Evolutionary conservation across 2,888 invertebrate genomes (phyloP).

Genomic region (Cryptops parisi): DNA sequence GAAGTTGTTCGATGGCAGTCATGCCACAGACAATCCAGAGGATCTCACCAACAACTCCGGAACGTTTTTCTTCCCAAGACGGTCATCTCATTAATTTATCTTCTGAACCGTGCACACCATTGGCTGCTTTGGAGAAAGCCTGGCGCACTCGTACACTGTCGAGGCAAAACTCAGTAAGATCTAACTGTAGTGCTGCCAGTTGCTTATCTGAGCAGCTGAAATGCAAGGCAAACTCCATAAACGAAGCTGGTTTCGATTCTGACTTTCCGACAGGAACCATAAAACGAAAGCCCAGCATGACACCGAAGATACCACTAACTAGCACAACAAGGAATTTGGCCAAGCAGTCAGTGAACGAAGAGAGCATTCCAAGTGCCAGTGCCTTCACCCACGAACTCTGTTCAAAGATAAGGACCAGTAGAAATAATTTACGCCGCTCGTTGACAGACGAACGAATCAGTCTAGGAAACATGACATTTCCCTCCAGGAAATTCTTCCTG

Average conservation of each 20-base stretch:
- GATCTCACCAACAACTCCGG: conserved; percentile 16
- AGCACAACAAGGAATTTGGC: conserved; percentile 80
- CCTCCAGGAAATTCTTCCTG: conserved; percentile 14
- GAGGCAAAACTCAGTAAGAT: conserved; percentile 42
- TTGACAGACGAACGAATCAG: conserved; percentile 20
- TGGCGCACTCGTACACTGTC: conserved; percentile 30
- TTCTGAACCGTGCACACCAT: conserved; percentile 17
- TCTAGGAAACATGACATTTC: conserved; percentile 9
- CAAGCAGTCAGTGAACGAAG: conserved; percentile 54
- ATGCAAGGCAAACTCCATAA: conserved; percentile 50
- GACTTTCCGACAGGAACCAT: conserved; percentile 52
- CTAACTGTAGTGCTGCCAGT: conserved; percentile 71
- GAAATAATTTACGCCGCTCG: conserved; percentile 20
- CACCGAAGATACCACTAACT: conserved; percentile 77
- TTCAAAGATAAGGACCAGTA: conserved; percentile 27
- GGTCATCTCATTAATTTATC: conserved; percentile 9
- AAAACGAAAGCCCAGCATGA: conserved; percentile 67
- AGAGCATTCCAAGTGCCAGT: conserved; percentile 22
- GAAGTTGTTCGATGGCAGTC: conserved; percentile 68
- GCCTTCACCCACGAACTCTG: conserved; percentile 20
- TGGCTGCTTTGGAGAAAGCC: conserved; percentile 19
- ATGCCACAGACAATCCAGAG: conserved; percentile 32
- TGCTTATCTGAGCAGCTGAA: conserved; percentile 51
- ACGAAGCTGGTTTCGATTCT: conserved; percentile 33
- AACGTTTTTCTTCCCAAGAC: conserved; percentile 7